Evolutionary conservation across 2,113 vertebrate genomes (phyloP).

Genomic region (Chascanopsetta lugubris): DNA sequence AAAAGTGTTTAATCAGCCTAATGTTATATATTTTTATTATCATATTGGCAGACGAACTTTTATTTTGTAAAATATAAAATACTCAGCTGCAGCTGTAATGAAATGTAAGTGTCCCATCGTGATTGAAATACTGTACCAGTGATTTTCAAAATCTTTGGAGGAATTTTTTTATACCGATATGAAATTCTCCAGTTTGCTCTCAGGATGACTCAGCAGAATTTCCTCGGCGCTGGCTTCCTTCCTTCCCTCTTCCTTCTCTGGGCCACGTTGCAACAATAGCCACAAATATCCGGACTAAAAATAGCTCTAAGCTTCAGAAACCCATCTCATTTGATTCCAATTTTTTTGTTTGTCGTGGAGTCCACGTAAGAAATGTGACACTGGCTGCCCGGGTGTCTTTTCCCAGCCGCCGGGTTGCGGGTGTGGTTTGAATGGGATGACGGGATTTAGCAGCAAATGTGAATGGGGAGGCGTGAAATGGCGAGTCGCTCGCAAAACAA

Average conservation of each 20-base stretch:
- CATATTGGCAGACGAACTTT: background rate
- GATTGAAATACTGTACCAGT: background rate
- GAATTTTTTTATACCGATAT: background rate
- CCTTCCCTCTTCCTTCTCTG: background rate
- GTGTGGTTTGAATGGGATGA: slow-evolving; percentile 27
- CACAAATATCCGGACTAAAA: slow-evolving; percentile 31
- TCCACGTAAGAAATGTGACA: slow-evolving; percentile 9
- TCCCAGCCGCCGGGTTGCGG: slow-evolving; percentile 26
- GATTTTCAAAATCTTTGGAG: background rate
- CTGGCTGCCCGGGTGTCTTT: slow-evolving; percentile 13
- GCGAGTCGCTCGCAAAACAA: slow-evolving; percentile 42
- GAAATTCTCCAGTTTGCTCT: background rate
- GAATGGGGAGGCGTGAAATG: slow-evolving; percentile 36
- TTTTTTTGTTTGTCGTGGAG: background rate
- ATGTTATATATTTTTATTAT: slow-evolving; percentile 4
- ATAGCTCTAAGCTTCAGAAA: slow-evolving; percentile 11
- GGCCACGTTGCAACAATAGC: slow-evolving; percentile 10
- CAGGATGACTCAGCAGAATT: background rate
- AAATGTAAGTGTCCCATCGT: background rate
- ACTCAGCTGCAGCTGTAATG: background rate
- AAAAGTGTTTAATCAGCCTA: background rate
- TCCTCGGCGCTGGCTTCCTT: background rate
- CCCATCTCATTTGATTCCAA: slow-evolving; percentile 2
- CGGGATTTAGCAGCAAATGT: slow-evolving; percentile 5
- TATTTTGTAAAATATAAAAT: slow-evolving; percentile 2